Conservation (phyloP, 2,797 vertebrate genomes). For the Cygnus olor region DNA sequence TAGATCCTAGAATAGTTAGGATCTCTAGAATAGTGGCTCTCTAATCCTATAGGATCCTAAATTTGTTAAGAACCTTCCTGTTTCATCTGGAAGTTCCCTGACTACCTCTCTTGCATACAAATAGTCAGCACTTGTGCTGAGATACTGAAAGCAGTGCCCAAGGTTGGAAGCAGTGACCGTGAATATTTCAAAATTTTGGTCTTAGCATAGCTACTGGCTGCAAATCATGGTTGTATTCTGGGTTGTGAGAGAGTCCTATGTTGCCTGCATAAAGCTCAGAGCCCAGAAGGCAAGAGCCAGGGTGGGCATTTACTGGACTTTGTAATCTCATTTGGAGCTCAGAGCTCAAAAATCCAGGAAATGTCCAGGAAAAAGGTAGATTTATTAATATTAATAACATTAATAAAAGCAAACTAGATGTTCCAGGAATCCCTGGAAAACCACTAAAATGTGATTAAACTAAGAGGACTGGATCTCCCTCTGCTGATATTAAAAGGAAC, state of each 20-base stretch:
- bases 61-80: background rate
- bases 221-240: background rate
- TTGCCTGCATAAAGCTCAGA: background rate
- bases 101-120: background rate
- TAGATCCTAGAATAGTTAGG: background rate
- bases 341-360: background rate
- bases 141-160: background rate
- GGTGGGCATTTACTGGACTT: background rate
- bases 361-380: background rate
- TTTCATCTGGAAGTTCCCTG: background rate
- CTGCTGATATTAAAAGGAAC: background rate
- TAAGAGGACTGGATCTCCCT: background rate
- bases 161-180: background rate
- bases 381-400: too few species aligned
- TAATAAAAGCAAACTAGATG: background rate
- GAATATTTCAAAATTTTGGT: background rate
- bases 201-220: background rate
- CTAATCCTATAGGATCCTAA: background rate
- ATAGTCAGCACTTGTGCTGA: background rate
- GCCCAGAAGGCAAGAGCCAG: background rate
- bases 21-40: background rate
- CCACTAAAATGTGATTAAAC: background rate
- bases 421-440: background rate
- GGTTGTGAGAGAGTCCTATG: background rate
- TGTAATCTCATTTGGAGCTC: background rate